Evolutionary conservation across 2,113 vertebrate genomes (phyloP).

Genomic region (Prionailurus bengalensis): DNA sequence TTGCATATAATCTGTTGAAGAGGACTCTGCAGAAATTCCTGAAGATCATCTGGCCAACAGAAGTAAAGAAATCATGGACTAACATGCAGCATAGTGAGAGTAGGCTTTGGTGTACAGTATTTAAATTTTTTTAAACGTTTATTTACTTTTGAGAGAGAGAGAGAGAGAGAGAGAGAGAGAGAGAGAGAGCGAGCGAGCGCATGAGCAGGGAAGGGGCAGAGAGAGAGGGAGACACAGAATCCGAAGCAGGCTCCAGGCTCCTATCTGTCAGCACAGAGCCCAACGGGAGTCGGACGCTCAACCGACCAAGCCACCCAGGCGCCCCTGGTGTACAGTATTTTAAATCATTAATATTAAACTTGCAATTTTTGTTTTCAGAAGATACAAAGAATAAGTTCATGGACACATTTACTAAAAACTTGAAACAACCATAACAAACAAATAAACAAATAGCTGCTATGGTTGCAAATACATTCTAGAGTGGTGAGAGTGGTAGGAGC

Average conservation of each 20-base stretch:
- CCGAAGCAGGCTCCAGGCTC: too few species aligned
- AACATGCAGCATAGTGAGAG: constrained; percentile 86
- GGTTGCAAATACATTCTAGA: not conserved
- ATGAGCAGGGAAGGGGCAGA: too few species aligned
- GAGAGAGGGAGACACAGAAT: too few species aligned
- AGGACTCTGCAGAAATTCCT: constrained; percentile 93
- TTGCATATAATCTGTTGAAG: constrained; percentile 93
- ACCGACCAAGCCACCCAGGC: too few species aligned
- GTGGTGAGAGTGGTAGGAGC: not conserved
- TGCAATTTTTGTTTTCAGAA: constrained; percentile 65
- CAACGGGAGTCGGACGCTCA: too few species aligned
- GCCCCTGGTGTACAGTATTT: not conserved
- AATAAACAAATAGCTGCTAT: not conserved
- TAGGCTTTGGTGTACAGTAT: not conserved
- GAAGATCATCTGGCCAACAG: constrained; percentile 92
- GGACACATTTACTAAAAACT: constrained; percentile 49
- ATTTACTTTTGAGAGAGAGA: too few species aligned
- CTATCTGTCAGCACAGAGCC: too few species aligned
- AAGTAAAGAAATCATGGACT: constrained; percentile 89
- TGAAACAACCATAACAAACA: not conserved
- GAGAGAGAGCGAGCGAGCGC: too few species aligned
- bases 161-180: too few species aligned
- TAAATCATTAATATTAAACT: not conserved
- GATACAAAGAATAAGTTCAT: constrained; percentile 65
- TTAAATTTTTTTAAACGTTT: not conserved